Conservation (phyloP, 64 coral and sea anemone genomes). For the Catalaphyllia jardinei region DNA sequence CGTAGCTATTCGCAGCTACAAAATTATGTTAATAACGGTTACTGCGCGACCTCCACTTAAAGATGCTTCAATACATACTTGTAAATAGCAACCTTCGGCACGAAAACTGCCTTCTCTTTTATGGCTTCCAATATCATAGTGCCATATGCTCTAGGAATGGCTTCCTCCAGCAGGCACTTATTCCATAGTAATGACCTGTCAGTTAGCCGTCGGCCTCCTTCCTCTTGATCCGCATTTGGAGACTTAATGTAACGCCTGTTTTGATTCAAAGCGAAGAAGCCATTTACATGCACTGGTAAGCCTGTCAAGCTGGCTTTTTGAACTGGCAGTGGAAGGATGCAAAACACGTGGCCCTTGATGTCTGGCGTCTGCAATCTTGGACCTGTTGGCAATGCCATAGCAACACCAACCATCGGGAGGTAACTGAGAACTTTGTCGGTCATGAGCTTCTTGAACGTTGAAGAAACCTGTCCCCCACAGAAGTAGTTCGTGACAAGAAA, state of each 20-base stretch:
- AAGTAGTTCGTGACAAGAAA: too few relatives aligned
- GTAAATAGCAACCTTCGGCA: neutral
- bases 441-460: too few relatives aligned
- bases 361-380: neutral
- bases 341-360: constrained; percentile 58
- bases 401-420: neutral
- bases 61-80: neutral
- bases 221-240: constrained; percentile 72
- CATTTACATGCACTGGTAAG: constrained; percentile 89
- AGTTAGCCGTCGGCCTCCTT: constrained; percentile 31
- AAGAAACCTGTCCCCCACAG: too few relatives aligned
- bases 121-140: constrained; percentile 35
- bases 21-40: too few relatives aligned
- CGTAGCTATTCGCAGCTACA: too few relatives aligned
- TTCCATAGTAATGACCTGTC: constrained; percentile 82
- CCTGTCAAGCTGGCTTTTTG: constrained; percentile 77
- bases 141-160: constrained; percentile 62
- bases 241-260: constrained; percentile 84
- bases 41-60: too few relatives aligned
- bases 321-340: constrained; percentile 83
- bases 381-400: neutral
- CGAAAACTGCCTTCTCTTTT: neutral
- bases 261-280: constrained; percentile 85
- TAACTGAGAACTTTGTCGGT: neutral
- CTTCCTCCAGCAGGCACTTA: constrained; percentile 68